Evolutionary conservation across 1,140 invertebrate genomes (phyloP).

Genomic region (Globodera rostochiensis): DNA sequence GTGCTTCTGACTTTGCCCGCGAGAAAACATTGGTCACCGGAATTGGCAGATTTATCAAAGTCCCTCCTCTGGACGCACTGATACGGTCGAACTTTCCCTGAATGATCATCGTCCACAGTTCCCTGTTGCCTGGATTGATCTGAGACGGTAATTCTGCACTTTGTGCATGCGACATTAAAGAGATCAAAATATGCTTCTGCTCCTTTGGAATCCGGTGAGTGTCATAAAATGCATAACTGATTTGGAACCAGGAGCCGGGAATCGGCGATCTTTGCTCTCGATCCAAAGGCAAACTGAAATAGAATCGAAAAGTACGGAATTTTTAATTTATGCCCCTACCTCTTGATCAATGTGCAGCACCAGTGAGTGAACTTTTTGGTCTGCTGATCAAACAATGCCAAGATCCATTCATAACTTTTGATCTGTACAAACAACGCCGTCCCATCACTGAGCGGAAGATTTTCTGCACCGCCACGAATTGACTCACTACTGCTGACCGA

Average conservation of each 20-base stretch:
- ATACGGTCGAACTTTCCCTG: slow-evolving; percentile 1
- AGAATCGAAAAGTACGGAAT: background rate
- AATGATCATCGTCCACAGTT: background rate
- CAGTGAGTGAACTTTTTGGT: background rate
- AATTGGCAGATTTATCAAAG: background rate
- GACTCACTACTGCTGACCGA: background rate
- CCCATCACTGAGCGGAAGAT: background rate
- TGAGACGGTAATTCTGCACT: background rate
- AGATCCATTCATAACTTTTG: background rate
- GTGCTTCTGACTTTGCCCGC: slow-evolving; percentile 1
- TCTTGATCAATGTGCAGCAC: slow-evolving; percentile 8
- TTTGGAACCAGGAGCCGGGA: slow-evolving; percentile 1
- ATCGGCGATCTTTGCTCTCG: background rate
- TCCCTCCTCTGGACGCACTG: background rate
- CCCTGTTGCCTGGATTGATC: background rate
- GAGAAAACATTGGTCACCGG: slow-evolving; percentile 8
- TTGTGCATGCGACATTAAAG: background rate
- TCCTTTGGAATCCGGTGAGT: background rate
- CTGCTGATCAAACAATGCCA: background rate
- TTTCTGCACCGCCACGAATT: background rate
- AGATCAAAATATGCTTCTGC: slow-evolving; percentile 2
- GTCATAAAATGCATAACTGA: background rate
- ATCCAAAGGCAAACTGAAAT: background rate
- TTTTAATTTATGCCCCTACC: background rate
- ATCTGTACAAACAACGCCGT: background rate